A percentile compares a stretch with the other conserved stretches of the same genome.
Evolutionary conservation across 2,113 vertebrate species (phyloP).

Genomic region (Myrmecophaga tridactyla): DNA sequence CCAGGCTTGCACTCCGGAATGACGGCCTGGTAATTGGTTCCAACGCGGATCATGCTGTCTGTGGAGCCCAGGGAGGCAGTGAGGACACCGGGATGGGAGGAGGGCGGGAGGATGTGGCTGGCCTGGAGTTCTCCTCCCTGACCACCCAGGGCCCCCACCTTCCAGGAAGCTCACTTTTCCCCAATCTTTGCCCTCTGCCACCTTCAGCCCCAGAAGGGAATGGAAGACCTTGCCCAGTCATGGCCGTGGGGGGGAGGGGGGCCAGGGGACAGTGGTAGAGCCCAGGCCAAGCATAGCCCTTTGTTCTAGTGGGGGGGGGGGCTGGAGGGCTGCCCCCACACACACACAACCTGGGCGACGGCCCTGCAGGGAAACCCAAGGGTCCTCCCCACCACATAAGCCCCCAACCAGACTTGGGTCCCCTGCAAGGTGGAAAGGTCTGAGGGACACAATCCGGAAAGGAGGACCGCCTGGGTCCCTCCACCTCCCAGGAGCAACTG

Average conservation of each 20-base stretch:
- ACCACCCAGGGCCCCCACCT: slow-evolving; percentile 35
- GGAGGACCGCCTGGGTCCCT: not conserved
- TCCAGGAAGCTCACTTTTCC: slow-evolving; percentile 45
- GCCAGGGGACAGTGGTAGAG: slow-evolving; percentile 36
- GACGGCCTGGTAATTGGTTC: slow-evolving; percentile 94
- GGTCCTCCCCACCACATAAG: slow-evolving; percentile 60
- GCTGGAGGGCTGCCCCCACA: slow-evolving; percentile 29
- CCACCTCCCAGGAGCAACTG: not conserved
- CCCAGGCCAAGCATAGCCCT: slow-evolving; percentile 58
- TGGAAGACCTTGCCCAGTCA: slow-evolving; percentile 43
- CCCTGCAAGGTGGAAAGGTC: slow-evolving; percentile 35
- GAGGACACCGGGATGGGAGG: slow-evolving; percentile 40
- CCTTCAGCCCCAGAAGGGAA: not conserved
- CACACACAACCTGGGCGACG: slow-evolving; percentile 33
- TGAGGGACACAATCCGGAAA: not conserved
- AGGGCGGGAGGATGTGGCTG: slow-evolving; percentile 29
- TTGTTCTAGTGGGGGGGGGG: slow-evolving; percentile 56
- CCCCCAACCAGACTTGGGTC: not conserved
- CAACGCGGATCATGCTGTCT: slow-evolving; percentile 97
- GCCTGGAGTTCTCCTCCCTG: slow-evolving; percentile 57
- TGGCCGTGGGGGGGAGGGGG: not conserved
- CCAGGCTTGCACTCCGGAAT: slow-evolving; percentile 95
- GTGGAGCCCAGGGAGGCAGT: slow-evolving; percentile 63
- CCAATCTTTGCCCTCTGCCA: not conserved
- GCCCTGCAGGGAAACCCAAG: slow-evolving; percentile 40